Percentiles rank a stretch among this genome's conserved stretches.
These are phyloP conservation scores for Nomada fabriciana DNA, from an alignment of 2,888 invertebrate species.

Conservation along the genomic window DNA sequence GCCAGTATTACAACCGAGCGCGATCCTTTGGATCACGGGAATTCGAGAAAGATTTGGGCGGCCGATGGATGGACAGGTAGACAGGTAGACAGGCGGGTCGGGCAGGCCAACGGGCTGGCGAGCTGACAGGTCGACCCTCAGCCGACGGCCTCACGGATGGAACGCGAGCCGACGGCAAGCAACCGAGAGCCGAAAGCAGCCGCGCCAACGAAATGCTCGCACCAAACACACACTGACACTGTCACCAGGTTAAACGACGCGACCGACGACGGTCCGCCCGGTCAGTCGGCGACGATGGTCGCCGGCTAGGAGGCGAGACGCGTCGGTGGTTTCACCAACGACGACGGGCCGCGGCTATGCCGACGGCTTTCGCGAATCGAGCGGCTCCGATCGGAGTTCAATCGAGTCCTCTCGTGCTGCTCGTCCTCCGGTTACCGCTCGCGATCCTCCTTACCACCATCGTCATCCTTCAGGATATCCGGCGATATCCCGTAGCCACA, in stretches of 20 bases:
- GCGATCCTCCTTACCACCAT: constrained; percentile 49
- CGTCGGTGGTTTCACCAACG: neutral
- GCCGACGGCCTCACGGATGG: constrained; percentile 42
- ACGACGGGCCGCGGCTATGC: neutral
- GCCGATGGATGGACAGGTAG: neutral
- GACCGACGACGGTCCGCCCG: constrained; percentile 52
- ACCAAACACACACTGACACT: constrained; percentile 55
- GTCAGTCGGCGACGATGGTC: constrained; percentile 59
- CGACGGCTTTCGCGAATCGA: constrained; percentile 16
- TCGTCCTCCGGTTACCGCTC: constrained; percentile 57
- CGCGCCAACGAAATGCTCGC: neutral
- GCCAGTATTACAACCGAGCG: no score
- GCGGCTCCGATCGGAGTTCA: constrained; percentile 84
- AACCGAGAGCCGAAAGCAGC: constrained; percentile 16
- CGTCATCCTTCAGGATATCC: constrained; percentile 56
- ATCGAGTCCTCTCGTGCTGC: constrained; percentile 78
- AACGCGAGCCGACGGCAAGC: constrained; percentile 49
- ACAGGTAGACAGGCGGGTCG: neutral
- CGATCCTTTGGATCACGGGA: neutral
- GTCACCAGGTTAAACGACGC: constrained; percentile 54
- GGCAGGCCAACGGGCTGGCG: neutral
- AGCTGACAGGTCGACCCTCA: neutral
- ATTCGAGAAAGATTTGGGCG: neutral
- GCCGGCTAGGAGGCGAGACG: neutral
- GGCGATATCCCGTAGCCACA: neutral